Evolutionary conservation across 2,888 invertebrate species (phyloP), one percentile per base, ranked within the genome.

Genomic region (Pristionchus entomophagus): DNA sequence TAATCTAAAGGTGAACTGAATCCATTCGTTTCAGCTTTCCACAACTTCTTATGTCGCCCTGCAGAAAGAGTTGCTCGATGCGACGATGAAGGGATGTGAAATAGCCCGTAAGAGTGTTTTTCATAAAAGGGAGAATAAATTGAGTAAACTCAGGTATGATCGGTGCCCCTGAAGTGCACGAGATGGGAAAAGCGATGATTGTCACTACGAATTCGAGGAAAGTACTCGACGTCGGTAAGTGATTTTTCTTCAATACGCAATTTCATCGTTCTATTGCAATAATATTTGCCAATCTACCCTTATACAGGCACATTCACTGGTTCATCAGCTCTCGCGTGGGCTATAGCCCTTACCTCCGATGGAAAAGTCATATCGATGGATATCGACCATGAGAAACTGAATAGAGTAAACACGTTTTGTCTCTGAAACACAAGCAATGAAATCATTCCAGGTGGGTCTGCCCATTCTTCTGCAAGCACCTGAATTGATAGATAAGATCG

Each of bases 251-350:
- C 10, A 6, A 10, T 10, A 1, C 19, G 1, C 29, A 1, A 32
- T 62, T 32, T 2, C 14, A 3, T 62, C 0, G 26, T n/a, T n/a
- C n/a, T n/a, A n/a, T n/a, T n/a, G n/a, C n/a, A n/a, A n/a, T n/a
- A n/a, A n/a, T n/a, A n/a, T n/a, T n/a, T n/a, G n/a, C n/a, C n/a
- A n/a, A n/a, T n/a, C n/a, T n/a, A n/a, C n/a, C n/a, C n/a, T n/a
- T n/a, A n/a, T n/a, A n/a, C 77, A 87, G 87, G 90, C 14, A 91
- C 91, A 2, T 94, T 92, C 90, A 94, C 94, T 8, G 94, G 94
- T 6, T 93, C 92, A 84, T 94, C 94, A 41, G 90, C 94, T 0
- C 89, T 94, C 73, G 90, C 93, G 0, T 93, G 94, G 88, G 94
- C 94, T 26, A 89, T 94, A 38, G 93, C 92, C 38, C 87, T 94